Conservation (phyloP, 2,797 vertebrate species). For the Myoxocephalus aenaeus region DNA sequence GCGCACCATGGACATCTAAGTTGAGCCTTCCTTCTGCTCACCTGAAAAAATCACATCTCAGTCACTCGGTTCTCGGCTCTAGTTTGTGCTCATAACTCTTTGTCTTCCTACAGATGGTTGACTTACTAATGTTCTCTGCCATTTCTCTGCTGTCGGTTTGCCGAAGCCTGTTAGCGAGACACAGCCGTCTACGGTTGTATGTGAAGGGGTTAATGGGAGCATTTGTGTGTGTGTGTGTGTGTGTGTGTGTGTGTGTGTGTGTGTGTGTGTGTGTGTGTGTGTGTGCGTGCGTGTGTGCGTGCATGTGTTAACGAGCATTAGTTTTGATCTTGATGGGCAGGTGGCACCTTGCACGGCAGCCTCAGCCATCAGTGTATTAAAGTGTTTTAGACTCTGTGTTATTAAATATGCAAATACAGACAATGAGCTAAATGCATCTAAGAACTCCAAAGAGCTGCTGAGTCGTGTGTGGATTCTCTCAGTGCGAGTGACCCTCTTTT, state of each 20-base stretch:
- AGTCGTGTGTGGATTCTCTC: background rate
- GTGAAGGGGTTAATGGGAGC: slow-evolving; percentile 20
- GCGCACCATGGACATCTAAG: background rate
- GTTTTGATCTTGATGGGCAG: background rate
- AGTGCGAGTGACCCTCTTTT: background rate
- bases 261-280: background rate
- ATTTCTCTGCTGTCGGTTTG: slow-evolving; percentile 35
- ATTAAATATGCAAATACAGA: slow-evolving; percentile 36
- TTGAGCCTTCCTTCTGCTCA: background rate
- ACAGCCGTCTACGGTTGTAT: slow-evolving; percentile 33
- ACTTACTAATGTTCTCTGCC: slow-evolving; percentile 4
- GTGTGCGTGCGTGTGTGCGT: background rate
- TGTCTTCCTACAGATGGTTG: slow-evolving; percentile 4
- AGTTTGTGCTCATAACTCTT: slow-evolving; percentile 6
- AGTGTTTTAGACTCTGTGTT: background rate
- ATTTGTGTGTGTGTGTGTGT: slow-evolving; percentile 2
- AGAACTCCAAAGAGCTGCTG: slow-evolving; percentile 8
- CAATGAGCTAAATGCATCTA: slow-evolving; percentile 24
- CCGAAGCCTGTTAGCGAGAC: slow-evolving; percentile 33
- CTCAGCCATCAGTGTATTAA: background rate
- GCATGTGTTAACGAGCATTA: background rate
- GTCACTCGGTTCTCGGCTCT: background rate
- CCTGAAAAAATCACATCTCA: background rate
- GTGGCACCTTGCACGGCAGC: background rate
- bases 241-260: background rate